Evolutionary conservation across 2,888 invertebrate species (phyloP).

Genomic region (Pristionchus fissidentatus): DNA sequence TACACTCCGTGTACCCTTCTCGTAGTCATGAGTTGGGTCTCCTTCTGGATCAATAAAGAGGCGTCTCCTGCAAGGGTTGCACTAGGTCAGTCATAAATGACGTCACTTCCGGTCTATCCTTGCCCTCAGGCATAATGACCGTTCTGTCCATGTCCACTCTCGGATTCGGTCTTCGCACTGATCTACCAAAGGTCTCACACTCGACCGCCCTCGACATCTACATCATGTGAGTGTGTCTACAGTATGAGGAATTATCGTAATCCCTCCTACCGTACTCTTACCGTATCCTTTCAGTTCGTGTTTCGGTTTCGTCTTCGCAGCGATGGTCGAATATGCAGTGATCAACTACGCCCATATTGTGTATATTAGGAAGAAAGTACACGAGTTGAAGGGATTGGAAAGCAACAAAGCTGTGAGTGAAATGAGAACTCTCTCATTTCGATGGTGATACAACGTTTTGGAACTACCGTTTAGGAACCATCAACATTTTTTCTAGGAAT

Average conservation of each 20-base stretch:
- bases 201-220: constrained; percentile 90
- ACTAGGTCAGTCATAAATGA: constrained; percentile 79
- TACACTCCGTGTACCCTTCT: constrained; percentile 78
- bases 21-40: constrained; percentile 83
- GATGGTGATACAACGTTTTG: neutral
- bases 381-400: constrained; percentile 66
- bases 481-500: neutral
- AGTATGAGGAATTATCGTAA: neutral
- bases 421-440: neutral
- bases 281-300: constrained; percentile 57
- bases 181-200: constrained; percentile 88
- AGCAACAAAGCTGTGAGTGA: constrained; percentile 60
- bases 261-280: neutral
- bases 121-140: constrained; percentile 84
- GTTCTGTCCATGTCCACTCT: constrained; percentile 89
- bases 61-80: constrained; percentile 88
- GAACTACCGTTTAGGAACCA: too few relatives aligned
- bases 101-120: too few relatives aligned
- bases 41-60: constrained; percentile 81
- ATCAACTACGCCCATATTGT: constrained; percentile 70
- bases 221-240: constrained; percentile 80
- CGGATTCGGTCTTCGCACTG: constrained; percentile 83
- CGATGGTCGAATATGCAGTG: constrained; percentile 70
- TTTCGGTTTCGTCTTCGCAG: constrained; percentile 69
- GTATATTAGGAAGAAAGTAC: constrained; percentile 67